Evolutionary conservation across 2,888 invertebrate species (phyloP), one percentile per base, ranked within the genome.

Genomic region (Scaptomyza caliginosa): DNA sequence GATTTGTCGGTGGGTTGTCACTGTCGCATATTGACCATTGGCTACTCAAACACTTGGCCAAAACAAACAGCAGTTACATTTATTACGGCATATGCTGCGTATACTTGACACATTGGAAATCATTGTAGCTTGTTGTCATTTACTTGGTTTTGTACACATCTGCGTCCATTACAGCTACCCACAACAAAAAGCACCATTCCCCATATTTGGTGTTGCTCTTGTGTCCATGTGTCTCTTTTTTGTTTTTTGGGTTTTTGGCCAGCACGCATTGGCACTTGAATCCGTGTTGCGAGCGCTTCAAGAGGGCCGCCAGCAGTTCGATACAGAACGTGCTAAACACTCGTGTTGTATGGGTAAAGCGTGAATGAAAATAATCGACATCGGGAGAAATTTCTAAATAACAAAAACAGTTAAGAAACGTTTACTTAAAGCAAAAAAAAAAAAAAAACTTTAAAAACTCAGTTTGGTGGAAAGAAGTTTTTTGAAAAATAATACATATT

Each of bases 201-300:
- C 84, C 72, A 49, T 55, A 74, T 80, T 68, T 62, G 88, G 75
- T 45, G 32, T 32, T 42, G 56, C 60, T 71, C 51, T 75, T 49
- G 45, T 45, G 45, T 45, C 13, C 6, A 17, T 19, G 60, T 28
- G 49, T 39, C 63, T 60, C 48, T 19, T 38, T 17, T 34, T 26
- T 43, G 21, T 13, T n/a, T 21, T 21, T 60, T 64, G 40, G n/a
- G 50, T 60, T 60, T 60, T 65, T 46, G 51, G 60, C 69, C 51
- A 63, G 64, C 83, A 83, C 86, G 88, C 74, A 80, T 66, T 74
- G 67, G 60, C 72, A 80, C 84, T 86, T 46, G 71, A 74, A 34
- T 50, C 36, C 51, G 62, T 56, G 65, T 71, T 58, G 74, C 67
- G 60, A 80, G 51, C 80, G 73, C 56, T 59, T 67, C 39, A 54